Base-by-base conservation (phyloP, 2,113 vertebrate species). In the Otis tarda region DNA sequence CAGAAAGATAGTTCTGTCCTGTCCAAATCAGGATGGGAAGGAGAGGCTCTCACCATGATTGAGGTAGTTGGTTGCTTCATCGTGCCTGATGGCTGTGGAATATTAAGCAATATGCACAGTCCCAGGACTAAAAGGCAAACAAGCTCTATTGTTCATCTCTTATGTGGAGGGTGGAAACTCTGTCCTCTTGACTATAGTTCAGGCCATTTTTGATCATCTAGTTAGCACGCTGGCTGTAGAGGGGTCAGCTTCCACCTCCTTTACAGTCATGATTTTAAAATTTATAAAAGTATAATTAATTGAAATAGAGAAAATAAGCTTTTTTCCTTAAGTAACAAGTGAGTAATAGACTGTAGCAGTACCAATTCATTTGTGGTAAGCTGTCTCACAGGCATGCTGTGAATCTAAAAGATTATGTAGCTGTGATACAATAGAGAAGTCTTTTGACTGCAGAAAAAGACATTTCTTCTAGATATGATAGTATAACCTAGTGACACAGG, bases 11-110 rank as follows among this genome's bases (percentile, higher is more conserved):
- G 23, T n/a, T 95, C 59, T 79, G 57, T 78, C 31, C 81, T 78
- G 33, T 83, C 74, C 43, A 68, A 89, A 85, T 82, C 78, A 79
- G 74, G 65, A 87, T 2, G 3, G 57, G 39, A 91, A 89, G 69
- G 37, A 84, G n/a, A 85, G 57, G 67, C 53, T 84, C 33, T 93
- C 67, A 74, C 63, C 67, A 28, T 41, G 59, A 50, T 0, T 49
- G 53, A 80, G 27, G 30, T 55, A 65, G 30, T 45, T 49, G 18
- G 71, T 96, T 96, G 79, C 92, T 80, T 92, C 92, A 93, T 86
- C 6, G 1, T 85, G 88, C 53, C 79, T 95, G 67, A 64, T 88
- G 83, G 75, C 88, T 80, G 82, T 83, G 83, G 59, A 86, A 86
- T 65, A 86, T 94, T 90, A 88, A 86, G 92, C 79, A 95, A 91